Evolutionary conservation across 2,797 vertebrate genomes (phyloP).

Genomic region (Acestrorhynchus altus): DNA sequence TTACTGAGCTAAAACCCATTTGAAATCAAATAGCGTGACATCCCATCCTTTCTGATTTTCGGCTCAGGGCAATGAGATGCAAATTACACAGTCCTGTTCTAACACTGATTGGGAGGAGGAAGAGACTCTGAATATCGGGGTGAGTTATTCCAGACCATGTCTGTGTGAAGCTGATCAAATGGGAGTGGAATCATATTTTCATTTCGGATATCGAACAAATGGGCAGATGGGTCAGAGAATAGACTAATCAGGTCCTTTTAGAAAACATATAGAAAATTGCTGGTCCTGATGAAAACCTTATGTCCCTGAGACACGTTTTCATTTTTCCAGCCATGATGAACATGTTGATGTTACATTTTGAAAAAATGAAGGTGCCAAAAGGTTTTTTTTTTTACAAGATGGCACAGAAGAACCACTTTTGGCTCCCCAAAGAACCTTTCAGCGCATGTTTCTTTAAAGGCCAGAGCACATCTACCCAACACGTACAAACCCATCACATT

Average conservation of each 20-base stretch:
- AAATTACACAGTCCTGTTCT: constrained; percentile 56
- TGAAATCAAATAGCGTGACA: constrained; percentile 57
- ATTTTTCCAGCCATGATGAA: background rate
- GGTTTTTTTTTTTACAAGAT: background rate
- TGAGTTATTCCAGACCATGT: constrained; percentile 44
- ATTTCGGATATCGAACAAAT: constrained; percentile 51
- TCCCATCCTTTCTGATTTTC: constrained; percentile 51
- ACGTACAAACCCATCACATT: no score
- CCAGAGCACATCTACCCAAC: background rate
- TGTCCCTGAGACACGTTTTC: background rate
- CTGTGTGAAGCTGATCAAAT: constrained; percentile 47
- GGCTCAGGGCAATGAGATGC: constrained; percentile 59
- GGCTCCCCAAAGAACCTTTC: background rate
- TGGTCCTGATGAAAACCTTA: constrained; percentile 23
- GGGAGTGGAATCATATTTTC: constrained; percentile 50
- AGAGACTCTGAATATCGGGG: constrained; percentile 31
- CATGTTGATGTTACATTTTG: background rate
- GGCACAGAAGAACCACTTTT: background rate
- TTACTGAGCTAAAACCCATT: constrained; percentile 45
- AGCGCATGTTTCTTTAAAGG: background rate
- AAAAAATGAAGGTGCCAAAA: background rate
- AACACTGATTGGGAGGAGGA: constrained; percentile 44
- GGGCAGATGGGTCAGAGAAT: constrained; percentile 15
- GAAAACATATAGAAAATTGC: constrained; percentile 27
- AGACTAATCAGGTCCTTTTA: constrained; percentile 40